Base-by-base conservation (phyloP, 2,797 vertebrate genomes). In the Rhynchotus rufescens region DNA sequence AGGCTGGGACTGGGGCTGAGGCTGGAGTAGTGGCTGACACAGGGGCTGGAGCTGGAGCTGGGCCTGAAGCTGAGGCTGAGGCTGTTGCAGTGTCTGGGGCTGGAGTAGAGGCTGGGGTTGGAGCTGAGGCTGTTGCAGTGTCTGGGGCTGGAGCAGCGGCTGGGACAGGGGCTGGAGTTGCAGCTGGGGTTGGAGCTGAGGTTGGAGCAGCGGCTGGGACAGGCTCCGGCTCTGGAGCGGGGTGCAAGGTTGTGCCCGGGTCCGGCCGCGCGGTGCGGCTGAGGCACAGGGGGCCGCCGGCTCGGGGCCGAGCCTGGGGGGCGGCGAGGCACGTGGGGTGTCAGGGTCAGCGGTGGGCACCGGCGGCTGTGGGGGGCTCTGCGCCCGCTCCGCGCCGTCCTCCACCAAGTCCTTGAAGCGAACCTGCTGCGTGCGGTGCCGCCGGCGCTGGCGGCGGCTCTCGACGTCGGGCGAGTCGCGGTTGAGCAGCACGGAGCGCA, bases 371-470 rank as follows among this genome's bases (percentile, higher is more conserved):
- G n/a, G 12, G 81, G 97, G 96, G 68, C 97, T 97, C 49, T 88
- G 36, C 10, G 38, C 80, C 96, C 57, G 97, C n/a, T 36, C 75
- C 10, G 4, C 10, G 30, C 77, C 4, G 66, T 97, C 97, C 56
- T 98, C 98, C 90, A 98, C 98, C 93, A 98, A 89, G 96, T 98
- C 98, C 97, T 98, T 98, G 77, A 98, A 98, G 91, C 98, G 98
- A 52, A 98, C 98, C 97, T 98, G 98, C 95, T 98, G 98, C 34
- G 98, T 98, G 73, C 98, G 98, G 96, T 93, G 98, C 49, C 98
- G 98, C 28, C 98, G 98, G 36, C 98, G 97, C 83, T 97, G 98
- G 44, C 98, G 98, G 80, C 98, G 98, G 77, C 97, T 98, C 96
- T 98, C 98, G 40, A 98, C 97, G 88, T 98, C 98, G 3, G 98